These are phyloP conservation scores for Drosophila multiciliata DNA, from an alignment of 2,888 invertebrate species.

Conservation along the genomic window DNA sequence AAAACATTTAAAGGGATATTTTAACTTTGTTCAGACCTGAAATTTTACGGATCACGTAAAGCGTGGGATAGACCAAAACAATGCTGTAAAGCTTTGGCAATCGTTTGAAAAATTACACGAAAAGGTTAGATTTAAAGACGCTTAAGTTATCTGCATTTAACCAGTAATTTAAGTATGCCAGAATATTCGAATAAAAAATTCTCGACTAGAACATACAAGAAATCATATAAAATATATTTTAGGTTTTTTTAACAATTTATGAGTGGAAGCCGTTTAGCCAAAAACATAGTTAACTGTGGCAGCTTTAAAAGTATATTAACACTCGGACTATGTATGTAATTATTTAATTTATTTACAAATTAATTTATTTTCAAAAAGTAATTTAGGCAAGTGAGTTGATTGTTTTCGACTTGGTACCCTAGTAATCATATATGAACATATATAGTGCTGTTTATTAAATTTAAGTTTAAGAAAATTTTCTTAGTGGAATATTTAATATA, in stretches of 20 bases:
- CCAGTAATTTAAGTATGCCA: not conserved
- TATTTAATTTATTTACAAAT: not conserved
- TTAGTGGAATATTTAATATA: not conserved
- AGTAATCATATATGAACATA: not conserved
- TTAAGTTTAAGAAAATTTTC: not conserved
- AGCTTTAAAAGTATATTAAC: not conserved
- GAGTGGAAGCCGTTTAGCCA: not conserved
- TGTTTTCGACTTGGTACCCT: not conserved
- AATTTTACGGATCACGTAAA: slow-evolving; percentile 39
- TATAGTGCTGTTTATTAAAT: not conserved
- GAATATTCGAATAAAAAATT: not conserved
- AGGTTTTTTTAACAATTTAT: not conserved
- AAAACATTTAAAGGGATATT: slow-evolving; percentile 59
- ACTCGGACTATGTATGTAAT: not conserved
- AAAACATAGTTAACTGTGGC: not conserved
- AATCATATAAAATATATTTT: not conserved
- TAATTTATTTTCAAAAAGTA: not conserved
- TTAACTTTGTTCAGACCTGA: slow-evolving; percentile 44
- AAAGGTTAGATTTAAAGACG: not conserved
- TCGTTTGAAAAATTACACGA: slow-evolving; percentile 11
- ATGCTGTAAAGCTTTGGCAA: slow-evolving; percentile 19
- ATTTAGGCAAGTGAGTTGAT: not conserved
- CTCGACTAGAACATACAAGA: not conserved
- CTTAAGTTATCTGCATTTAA: not conserved
- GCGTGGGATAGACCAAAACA: slow-evolving; percentile 6